Percentiles rank a stretch among this genome's conserved stretches.
phyloP scores from a whole-genome alignment of 2,113 vertebrate genomes.

The Coturnix japonica region DNA sequence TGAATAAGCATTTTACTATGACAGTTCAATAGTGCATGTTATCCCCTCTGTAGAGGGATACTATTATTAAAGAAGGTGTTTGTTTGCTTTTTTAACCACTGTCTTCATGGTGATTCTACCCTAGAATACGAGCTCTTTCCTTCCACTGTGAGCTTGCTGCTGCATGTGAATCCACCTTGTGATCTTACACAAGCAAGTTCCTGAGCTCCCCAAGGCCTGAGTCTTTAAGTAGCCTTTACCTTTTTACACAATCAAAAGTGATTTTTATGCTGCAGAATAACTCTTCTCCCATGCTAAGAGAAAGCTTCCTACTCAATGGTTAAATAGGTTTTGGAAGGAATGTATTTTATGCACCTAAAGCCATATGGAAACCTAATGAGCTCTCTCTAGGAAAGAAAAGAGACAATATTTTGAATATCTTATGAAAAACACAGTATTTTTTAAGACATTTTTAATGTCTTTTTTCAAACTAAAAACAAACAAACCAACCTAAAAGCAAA shows the following conservation, averaged over 20 bases:
- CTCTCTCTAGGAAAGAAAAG: background rate
- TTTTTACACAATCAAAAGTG: background rate
- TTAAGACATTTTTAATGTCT: background rate
- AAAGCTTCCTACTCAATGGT: background rate
- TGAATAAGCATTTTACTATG: background rate
- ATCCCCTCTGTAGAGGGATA: fast-evolving
- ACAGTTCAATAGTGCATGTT: fast-evolving
- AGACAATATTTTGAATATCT: background rate
- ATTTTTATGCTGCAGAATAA: background rate
- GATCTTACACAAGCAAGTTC: too few species aligned
- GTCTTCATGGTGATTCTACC: background rate
- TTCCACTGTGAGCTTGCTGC: background rate
- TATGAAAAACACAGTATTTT: background rate
- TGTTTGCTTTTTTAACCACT: background rate
- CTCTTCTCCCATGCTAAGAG: background rate
- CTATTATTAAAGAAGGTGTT: background rate
- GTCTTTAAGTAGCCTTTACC: background rate
- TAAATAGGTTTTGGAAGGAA: background rate
- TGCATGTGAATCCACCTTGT: background rate
- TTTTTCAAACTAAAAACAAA: background rate
- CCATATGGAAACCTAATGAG: background rate
- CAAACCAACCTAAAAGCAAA: background rate
- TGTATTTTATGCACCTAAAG: background rate
- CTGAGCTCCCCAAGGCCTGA: background rate
- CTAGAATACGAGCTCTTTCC: too few species aligned